phyloP scores from a whole-genome alignment of 2,113 vertebrate genomes.

The Colossoma macropomum region DNA sequence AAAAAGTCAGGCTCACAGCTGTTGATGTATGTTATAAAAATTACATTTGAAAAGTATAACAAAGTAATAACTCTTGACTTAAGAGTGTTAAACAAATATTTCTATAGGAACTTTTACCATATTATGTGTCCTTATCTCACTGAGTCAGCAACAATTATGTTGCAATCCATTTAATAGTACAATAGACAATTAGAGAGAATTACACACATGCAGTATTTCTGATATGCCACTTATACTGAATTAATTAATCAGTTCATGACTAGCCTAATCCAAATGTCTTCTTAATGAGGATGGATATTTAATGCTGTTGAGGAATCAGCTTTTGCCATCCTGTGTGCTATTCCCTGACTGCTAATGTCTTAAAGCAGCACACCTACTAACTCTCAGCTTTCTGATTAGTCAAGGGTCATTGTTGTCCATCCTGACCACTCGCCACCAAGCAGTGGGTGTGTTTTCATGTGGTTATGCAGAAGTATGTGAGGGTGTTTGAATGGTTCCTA shows the following conservation, averaged over 20 bases:
- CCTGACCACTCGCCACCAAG: not conserved
- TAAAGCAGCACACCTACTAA: conserved; percentile 20
- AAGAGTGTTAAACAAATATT: not conserved
- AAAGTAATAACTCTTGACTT: not conserved
- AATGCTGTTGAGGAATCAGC: not conserved
- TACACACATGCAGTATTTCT: not conserved
- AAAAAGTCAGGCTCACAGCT: not conserved
- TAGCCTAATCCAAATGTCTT: not conserved
- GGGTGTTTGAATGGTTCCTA: conserved; percentile 8
- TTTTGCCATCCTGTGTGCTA: not conserved
- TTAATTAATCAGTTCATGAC: conserved; percentile 25
- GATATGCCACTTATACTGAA: not conserved
- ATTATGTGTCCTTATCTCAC: not conserved
- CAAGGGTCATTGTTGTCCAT: conserved; percentile 10
- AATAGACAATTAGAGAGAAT: conserved; percentile 16
- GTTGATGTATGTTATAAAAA: not conserved
- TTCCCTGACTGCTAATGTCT: not conserved
- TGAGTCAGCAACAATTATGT: not conserved
- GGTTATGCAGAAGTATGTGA: not conserved
- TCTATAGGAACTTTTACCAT: not conserved
- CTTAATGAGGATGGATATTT: conserved; percentile 12
- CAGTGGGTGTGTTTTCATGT: conserved; percentile 1
- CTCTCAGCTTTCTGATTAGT: conserved; percentile 23
- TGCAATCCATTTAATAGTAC: conserved; percentile 3
- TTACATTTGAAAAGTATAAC: not conserved